phyloP scores from a whole-genome alignment of 2,888 invertebrate species.

The Sminthurides aquaticus region DNA sequence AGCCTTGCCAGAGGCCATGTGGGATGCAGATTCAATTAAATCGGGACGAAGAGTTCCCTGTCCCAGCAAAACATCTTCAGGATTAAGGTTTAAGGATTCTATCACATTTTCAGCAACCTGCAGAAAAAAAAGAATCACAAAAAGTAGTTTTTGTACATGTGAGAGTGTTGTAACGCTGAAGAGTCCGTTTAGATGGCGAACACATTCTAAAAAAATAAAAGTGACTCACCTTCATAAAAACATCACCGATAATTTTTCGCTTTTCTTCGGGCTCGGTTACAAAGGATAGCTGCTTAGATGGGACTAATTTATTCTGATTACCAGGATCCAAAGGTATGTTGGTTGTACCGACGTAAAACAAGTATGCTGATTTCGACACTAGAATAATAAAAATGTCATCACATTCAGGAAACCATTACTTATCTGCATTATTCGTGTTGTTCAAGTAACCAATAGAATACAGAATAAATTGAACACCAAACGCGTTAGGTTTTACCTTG shows the following conservation, averaged over 20 bases:
- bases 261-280: slow-evolving; percentile 93
- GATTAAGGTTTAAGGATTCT: slow-evolving; percentile 75
- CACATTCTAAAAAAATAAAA: background rate
- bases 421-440: background rate
- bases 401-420: no score
- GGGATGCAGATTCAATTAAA: slow-evolving; percentile 93
- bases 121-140: no score
- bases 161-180: no score
- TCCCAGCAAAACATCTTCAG: slow-evolving; percentile 84
- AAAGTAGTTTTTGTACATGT: no score
- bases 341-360: slow-evolving; percentile 64
- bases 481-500: no score
- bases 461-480: no score
- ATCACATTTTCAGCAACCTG: slow-evolving; percentile 81
- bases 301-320: slow-evolving; percentile 53
- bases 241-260: slow-evolving; percentile 96
- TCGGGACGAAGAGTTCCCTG: slow-evolving; percentile 96
- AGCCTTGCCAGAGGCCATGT: slow-evolving; percentile 69
- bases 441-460: no score
- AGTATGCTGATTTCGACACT: slow-evolving; percentile 52
- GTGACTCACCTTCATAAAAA: slow-evolving; percentile 70
- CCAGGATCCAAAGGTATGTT: slow-evolving; percentile 58
- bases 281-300: slow-evolving; percentile 77
- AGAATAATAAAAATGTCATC: no score
- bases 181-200: no score